A percentile compares a stretch with the other conserved stretches of the same genome.
Evolutionary conservation across 2,888 invertebrate genomes (phyloP).

Genomic region (Callyntrura guangdongensis): DNA sequence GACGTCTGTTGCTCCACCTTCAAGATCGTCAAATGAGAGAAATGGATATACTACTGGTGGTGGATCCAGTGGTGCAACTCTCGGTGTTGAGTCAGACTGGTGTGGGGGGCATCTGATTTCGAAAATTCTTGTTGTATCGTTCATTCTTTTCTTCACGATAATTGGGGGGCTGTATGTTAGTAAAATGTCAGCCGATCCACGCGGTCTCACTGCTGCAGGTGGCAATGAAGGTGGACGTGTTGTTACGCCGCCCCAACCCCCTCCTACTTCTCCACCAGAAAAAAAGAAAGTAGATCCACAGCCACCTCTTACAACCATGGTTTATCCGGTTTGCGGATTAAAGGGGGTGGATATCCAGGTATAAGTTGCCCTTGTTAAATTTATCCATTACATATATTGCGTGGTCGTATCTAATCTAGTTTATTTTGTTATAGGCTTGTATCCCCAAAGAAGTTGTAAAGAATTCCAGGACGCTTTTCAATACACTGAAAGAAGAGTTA

Average conservation of each 20-base stretch:
- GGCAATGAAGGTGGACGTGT: background rate
- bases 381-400: no score
- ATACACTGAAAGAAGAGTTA: conserved; percentile 79
- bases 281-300: conserved; percentile 43
- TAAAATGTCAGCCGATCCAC: conserved; percentile 52
- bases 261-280: conserved; percentile 33
- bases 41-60: conserved; percentile 64
- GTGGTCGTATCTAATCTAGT: background rate
- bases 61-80: background rate
- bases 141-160: conserved; percentile 64
- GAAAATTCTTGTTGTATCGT: conserved; percentile 69
- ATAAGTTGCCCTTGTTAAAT: conserved; percentile 10
- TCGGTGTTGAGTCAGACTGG: conserved; percentile 60
- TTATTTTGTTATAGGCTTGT: conserved; percentile 75
- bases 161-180: conserved; percentile 67
- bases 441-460: conserved; percentile 79
- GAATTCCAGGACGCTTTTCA: conserved; percentile 77
- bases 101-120: conserved; percentile 70
- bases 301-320: conserved; percentile 50
- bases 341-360: conserved; percentile 78
- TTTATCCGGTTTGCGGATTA: conserved; percentile 81
- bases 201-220: conserved; percentile 25
- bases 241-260: conserved; percentile 20
- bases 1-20: conserved; percentile 64
- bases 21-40: conserved; percentile 50